These are phyloP conservation scores for Agelaius tricolor DNA, from an alignment of 2,113 vertebrate species.

Conservation along the genomic window DNA sequence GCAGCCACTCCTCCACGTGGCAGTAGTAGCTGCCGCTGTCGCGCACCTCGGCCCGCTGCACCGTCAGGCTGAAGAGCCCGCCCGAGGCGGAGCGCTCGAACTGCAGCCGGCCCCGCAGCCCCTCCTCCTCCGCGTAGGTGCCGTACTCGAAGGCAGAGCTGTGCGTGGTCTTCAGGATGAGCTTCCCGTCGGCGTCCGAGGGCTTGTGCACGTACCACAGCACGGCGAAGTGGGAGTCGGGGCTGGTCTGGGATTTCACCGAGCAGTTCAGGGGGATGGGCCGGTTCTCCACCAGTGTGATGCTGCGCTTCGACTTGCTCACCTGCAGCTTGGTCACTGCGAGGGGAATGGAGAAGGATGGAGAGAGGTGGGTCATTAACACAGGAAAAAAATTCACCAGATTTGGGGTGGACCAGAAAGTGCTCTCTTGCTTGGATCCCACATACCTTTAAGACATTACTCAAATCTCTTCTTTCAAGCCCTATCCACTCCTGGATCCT, in stretches of 20 bases:
- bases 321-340: conserved; percentile 91
- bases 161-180: conserved; percentile 91
- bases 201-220: conserved; percentile 90
- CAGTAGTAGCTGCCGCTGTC: conserved; percentile 97
- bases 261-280: conserved; percentile 91
- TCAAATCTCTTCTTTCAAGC: not conserved
- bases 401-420: not conserved
- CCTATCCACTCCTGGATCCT: not conserved
- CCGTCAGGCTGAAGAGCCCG: conserved; percentile 87
- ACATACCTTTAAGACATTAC: not conserved
- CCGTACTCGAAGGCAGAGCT: conserved; percentile 88
- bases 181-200: conserved; percentile 82
- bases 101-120: conserved; percentile 87
- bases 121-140: conserved; percentile 90
- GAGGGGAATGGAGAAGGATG: not conserved
- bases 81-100: conserved; percentile 85
- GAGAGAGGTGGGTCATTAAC: not conserved
- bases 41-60: conserved; percentile 87
- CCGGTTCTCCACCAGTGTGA: conserved; percentile 87
- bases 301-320: conserved; percentile 89
- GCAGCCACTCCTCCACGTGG: conserved; percentile 89
- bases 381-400: not conserved
- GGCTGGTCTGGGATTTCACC: conserved; percentile 87
- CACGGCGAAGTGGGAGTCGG: conserved; percentile 89
- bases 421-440: not conserved